Evolutionary conservation across 2,113 vertebrate genomes (phyloP).

Genomic region (Isichthys henryi): DNA sequence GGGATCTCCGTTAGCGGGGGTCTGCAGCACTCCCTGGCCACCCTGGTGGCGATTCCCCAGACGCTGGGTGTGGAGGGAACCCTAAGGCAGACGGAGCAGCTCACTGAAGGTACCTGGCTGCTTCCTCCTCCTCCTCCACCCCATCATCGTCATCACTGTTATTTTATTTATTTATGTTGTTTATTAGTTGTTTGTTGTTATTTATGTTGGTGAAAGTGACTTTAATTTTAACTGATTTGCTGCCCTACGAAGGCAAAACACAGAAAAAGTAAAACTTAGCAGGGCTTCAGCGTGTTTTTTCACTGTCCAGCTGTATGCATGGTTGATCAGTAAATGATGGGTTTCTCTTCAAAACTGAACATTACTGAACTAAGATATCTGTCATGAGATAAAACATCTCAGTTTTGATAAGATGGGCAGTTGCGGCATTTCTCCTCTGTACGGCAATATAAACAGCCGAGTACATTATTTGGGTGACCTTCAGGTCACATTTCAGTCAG

Average conservation of each 20-base stretch:
- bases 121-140: background rate
- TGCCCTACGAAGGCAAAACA: background rate
- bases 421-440: background rate
- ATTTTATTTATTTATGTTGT: background rate
- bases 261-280: background rate
- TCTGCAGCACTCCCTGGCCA: conserved; percentile 54
- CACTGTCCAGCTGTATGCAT: background rate
- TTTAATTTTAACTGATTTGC: background rate
- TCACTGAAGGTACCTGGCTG: conserved; percentile 54
- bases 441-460: background rate
- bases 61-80: conserved; percentile 51
- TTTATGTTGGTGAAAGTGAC: background rate
- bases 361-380: too few species aligned
- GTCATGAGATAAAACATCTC: too few species aligned
- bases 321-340: background rate
- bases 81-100: conserved; percentile 48
- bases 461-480: background rate
- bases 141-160: background rate
- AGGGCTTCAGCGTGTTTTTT: background rate
- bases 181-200: background rate
- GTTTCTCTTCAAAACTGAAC: background rate
- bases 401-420: background rate
- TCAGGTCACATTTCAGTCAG: background rate
- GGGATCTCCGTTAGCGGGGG: conserved; percentile 53
- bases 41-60: conserved; percentile 48